A percentile compares a stretch with the other conserved stretches of the same genome.
Evolutionary conservation across 2,888 invertebrate genomes (phyloP).

Genomic region (Rhopalosiphum nymphaeae): DNA sequence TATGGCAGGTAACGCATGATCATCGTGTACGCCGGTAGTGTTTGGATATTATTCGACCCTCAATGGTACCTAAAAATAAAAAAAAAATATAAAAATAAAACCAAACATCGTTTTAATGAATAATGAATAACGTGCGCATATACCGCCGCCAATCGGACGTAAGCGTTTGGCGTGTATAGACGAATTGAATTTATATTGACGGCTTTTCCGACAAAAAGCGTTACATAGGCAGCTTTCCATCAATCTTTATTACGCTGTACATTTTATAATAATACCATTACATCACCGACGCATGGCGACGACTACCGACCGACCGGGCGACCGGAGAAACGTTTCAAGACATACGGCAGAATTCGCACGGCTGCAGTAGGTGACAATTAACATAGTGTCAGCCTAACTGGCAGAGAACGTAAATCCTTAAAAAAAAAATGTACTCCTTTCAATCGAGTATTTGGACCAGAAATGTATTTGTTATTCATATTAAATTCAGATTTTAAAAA

Average conservation of each 20-base stretch:
- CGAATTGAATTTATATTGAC: neutral
- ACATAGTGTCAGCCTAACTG: neutral
- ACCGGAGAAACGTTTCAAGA: neutral
- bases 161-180: neutral
- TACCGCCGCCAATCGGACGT: neutral
- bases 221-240: neutral
- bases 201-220: slow-evolving; percentile 18
- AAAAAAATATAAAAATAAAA: neutral
- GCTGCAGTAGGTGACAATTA: neutral
- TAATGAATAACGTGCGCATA: neutral
- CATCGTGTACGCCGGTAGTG: neutral
- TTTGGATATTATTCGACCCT: neutral
- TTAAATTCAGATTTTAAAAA: neutral
- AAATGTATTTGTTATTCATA: neutral
- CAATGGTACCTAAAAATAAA: neutral
- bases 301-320: neutral
- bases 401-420: neutral
- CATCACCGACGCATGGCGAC: neutral
- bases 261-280: slow-evolving; percentile 20
- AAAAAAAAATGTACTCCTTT: neutral
- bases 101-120: neutral
- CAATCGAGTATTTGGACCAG: neutral
- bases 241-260: slow-evolving; percentile 21
- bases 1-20: neutral
- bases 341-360: neutral